Evolutionary conservation across 2,888 invertebrate species (phyloP), one percentile per base, ranked within the genome.

Genomic region (Holacanthella duospinosa): DNA sequence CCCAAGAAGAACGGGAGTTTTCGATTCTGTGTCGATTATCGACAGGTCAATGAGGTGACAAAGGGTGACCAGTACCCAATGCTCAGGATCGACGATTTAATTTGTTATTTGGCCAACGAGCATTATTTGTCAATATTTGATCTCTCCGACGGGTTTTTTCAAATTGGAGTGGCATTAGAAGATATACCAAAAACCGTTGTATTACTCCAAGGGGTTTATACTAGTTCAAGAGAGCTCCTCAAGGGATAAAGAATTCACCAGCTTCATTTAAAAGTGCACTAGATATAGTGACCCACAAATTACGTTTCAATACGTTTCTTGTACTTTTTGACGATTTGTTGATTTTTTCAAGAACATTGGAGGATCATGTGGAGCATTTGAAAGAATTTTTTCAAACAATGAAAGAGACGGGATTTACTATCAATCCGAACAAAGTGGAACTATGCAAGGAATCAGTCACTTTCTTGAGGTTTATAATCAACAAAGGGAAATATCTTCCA

Each of bases 391-490:
- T 68, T 0, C n/a, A n/a, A n/a, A n/a, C n/a, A n/a, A n/a, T n/a
- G n/a, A n/a, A n/a, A n/a, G n/a, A n/a, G n/a, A n/a, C n/a, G n/a
- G n/a, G n/a, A n/a, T n/a, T n/a, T n/a, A n/a, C n/a, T n/a, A n/a
- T n/a, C n/a, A n/a, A n/a, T 64, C 65, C 69, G 0, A 53, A 59
- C 0, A 75, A 75, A 65, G 69, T 71, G 16, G 69, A 66, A 58
- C n/a, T n/a, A n/a, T n/a, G n/a, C n/a, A n/a, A n/a, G n/a, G n/a
- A n/a, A n/a, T n/a, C n/a, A n/a, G n/a, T 77, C 16, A 73, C 74
- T 0, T 78, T 75, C 61, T 60, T 78, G 28, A 77, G 77, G 1
- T 77, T 76, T 53, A 73, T 76, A 1, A 68, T 77, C 9, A 73
- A 75, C 3, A 65, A 73, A 1, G 72, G 76, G 1, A n/a, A n/a